Conservation (phyloP, 2,888 invertebrate genomes). For the Meteorus cinctellus region DNA sequence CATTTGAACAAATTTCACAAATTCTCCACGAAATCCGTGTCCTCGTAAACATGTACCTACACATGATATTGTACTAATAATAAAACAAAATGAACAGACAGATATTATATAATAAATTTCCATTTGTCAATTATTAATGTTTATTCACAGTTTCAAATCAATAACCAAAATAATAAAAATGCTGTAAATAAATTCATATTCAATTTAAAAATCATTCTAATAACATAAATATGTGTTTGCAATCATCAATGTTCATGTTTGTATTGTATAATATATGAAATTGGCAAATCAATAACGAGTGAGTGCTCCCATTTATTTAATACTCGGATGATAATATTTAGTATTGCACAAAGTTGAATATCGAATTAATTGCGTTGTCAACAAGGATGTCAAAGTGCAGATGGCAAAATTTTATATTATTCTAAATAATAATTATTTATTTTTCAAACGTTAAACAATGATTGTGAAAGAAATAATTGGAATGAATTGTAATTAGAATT, state of each 20-base stretch:
- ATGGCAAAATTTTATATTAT: neutral
- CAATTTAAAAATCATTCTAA: neutral
- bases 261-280: neutral
- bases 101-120: neutral
- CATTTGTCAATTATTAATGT: neutral
- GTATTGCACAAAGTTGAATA: neutral
- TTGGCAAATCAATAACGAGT: neutral
- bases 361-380: neutral
- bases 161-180: neutral
- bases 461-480: neutral
- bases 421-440: neutral
- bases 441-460: neutral
- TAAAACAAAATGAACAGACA: neutral
- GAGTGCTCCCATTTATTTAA: neutral
- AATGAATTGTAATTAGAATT: neutral
- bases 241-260: neutral
- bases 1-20: neutral
- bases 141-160: neutral
- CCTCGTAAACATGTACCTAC: neutral
- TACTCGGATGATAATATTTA: neutral
- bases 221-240: neutral
- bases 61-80: neutral
- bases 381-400: neutral
- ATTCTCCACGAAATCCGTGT: neutral
- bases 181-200: neutral